These are phyloP conservation scores for Anagrus nilaparvatae DNA, from an alignment of 1,140 invertebrate species.

Conservation along the genomic window DNA sequence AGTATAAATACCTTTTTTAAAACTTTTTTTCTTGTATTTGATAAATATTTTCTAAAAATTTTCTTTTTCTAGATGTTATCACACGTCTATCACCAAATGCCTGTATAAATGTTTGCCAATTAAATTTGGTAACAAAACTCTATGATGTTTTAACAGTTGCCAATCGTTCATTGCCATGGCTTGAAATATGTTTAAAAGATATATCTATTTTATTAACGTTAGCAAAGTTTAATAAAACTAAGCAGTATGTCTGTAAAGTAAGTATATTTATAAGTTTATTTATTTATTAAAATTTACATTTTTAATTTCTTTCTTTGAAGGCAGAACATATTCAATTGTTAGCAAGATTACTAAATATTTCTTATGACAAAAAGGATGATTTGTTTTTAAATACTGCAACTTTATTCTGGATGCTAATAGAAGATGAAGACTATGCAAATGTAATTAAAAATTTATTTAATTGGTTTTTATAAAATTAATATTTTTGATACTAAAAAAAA, in stretches of 20 bases:
- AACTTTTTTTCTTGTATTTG: neutral
- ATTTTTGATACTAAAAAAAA: no score
- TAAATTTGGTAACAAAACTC: constrained; percentile 25
- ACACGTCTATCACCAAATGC: constrained; percentile 28
- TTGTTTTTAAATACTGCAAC: constrained; percentile 25
- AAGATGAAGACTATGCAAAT: constrained; percentile 17
- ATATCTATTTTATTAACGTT: constrained; percentile 34
- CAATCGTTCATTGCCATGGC: constrained; percentile 35
- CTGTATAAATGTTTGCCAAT: constrained; percentile 26
- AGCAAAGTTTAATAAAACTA: constrained; percentile 26
- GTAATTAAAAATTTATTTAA: no score
- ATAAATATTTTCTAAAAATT: neutral
- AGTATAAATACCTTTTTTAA: neutral
- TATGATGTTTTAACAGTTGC: constrained; percentile 25
- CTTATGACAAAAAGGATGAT: constrained; percentile 17
- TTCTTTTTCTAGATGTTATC: constrained; percentile 26
- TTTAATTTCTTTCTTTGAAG: constrained; percentile 7
- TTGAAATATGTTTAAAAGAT: constrained; percentile 28
- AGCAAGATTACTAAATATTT: constrained; percentile 20
- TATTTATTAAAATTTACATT: neutral
- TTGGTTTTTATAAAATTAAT: no score
- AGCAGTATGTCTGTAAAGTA: constrained; percentile 24
- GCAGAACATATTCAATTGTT: constrained; percentile 20
- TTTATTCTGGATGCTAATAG: constrained; percentile 21
- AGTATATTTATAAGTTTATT: neutral